These are phyloP conservation scores for Diorhabda sublineata DNA, from an alignment of 1,140 invertebrate genomes.

Conservation along the genomic window DNA sequence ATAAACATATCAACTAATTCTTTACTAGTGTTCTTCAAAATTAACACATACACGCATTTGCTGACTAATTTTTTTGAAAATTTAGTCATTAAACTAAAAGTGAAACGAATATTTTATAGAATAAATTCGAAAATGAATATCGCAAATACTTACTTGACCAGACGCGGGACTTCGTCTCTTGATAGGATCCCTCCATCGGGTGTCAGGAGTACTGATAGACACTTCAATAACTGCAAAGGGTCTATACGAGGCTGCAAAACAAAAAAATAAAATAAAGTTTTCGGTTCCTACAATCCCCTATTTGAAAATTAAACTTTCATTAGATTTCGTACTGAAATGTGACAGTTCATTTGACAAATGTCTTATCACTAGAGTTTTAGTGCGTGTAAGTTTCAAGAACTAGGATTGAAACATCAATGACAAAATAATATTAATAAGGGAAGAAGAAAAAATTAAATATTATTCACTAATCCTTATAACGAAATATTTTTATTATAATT, in stretches of 20 bases:
- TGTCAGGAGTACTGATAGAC: slow-evolving; percentile 77
- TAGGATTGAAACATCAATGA: too few relatives aligned
- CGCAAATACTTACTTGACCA: slow-evolving; percentile 60
- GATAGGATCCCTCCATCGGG: slow-evolving; percentile 82
- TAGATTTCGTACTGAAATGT: too few relatives aligned
- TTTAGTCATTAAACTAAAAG: slow-evolving; percentile 87
- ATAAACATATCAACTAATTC: slow-evolving; percentile 85
- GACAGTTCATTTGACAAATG: too few relatives aligned
- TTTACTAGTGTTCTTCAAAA: slow-evolving; percentile 81
- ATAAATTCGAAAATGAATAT: slow-evolving; percentile 28
- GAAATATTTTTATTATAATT: too few relatives aligned
- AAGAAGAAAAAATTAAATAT: too few relatives aligned
- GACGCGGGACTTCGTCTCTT: slow-evolving; percentile 75
- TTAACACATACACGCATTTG: slow-evolving; percentile 93
- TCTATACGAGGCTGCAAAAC: slow-evolving; percentile 84
- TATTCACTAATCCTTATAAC: too few relatives aligned
- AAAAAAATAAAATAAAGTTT: slow-evolving; percentile 23
- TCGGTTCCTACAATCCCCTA: too few relatives aligned
- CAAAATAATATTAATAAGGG: too few relatives aligned
- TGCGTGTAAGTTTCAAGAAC: too few relatives aligned
- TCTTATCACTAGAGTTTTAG: too few relatives aligned
- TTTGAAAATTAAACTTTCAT: too few relatives aligned
- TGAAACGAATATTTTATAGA: slow-evolving; percentile 37
- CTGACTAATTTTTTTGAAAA: slow-evolving; percentile 94
- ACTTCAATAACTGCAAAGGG: slow-evolving; percentile 80